Evolutionary conservation across 2,113 vertebrate genomes (phyloP).

Genomic region (Lepisosteus osseus): DNA sequence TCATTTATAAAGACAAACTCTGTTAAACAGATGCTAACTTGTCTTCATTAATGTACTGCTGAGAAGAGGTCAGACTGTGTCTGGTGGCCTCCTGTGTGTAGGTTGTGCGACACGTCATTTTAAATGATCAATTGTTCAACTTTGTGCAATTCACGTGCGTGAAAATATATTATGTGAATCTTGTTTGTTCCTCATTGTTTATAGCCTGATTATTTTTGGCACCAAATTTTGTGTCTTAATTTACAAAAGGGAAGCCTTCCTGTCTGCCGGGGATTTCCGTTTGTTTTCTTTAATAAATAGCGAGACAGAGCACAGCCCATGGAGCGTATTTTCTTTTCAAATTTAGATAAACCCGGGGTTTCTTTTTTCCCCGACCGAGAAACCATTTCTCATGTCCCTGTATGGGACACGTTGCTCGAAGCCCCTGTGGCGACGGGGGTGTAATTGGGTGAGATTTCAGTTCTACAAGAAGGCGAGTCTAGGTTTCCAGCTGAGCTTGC

Average conservation of each 20-base stretch:
- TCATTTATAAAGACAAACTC: background rate
- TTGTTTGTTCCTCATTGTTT: constrained; percentile 54
- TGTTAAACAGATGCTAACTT: constrained; percentile 1
- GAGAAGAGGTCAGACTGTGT: constrained; percentile 11
- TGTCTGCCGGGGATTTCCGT: constrained; percentile 63
- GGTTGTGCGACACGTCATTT: constrained; percentile 10
- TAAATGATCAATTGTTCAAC: constrained; percentile 37
- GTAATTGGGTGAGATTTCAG: too few relatives aligned
- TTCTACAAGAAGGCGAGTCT: too few relatives aligned
- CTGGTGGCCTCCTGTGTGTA: background rate
- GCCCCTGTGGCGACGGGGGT: too few relatives aligned
- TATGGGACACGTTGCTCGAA: too few relatives aligned
- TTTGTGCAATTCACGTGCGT: constrained; percentile 28
- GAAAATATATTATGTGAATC: constrained; percentile 31
- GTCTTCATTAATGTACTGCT: constrained; percentile 16
- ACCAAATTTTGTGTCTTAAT: constrained; percentile 45
- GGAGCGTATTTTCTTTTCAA: constrained; percentile 5
- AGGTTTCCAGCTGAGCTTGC: too few relatives aligned
- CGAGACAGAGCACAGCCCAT: constrained; percentile 39
- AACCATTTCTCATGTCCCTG: too few relatives aligned
- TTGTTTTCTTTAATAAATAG: constrained; percentile 53
- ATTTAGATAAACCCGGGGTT: constrained; percentile 15
- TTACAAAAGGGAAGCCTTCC: constrained; percentile 59
- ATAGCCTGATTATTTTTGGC: constrained; percentile 55
- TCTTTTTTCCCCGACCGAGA: background rate